Evolutionary conservation across 2,888 invertebrate genomes (phyloP).

Genomic region (Dexiosoma caninum): DNA sequence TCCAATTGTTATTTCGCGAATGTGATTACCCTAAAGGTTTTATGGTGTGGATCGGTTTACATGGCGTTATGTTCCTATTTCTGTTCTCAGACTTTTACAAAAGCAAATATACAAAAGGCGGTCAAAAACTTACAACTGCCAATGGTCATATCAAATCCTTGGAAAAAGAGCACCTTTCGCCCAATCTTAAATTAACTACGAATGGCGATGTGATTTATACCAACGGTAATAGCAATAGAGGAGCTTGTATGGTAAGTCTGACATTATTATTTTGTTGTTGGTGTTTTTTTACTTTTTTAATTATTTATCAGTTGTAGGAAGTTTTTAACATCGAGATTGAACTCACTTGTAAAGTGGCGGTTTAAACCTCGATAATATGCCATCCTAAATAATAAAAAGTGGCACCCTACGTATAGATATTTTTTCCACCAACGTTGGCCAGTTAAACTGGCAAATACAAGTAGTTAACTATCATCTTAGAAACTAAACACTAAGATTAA

Average conservation of each 20-base stretch:
- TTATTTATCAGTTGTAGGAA: too few relatives aligned
- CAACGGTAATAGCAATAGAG: conserved; percentile 75
- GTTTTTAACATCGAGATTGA: too few relatives aligned
- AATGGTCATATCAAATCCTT: conserved; percentile 68
- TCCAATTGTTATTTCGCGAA: conserved; percentile 92
- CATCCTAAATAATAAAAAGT: too few relatives aligned
- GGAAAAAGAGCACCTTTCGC: conserved; percentile 58
- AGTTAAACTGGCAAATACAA: too few relatives aligned
- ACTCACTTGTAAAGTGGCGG: too few relatives aligned
- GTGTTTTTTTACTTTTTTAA: too few relatives aligned
- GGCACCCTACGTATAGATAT: too few relatives aligned
- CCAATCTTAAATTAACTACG: conserved; percentile 60
- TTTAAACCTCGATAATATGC: too few relatives aligned
- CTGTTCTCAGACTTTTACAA: conserved; percentile 97
- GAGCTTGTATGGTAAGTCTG: conserved; percentile 86
- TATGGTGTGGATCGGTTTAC: conserved; percentile 96
- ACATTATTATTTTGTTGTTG: too few relatives aligned
- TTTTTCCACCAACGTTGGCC: too few relatives aligned
- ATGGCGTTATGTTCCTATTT: conserved; percentile 95
- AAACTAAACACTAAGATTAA: too few relatives aligned
- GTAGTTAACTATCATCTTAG: too few relatives aligned
- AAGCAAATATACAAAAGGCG: conserved; percentile 83
- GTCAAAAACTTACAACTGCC: conserved; percentile 67
- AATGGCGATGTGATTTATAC: conserved; percentile 56
- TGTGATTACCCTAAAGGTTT: conserved; percentile 94